Evolutionary conservation across 2,113 vertebrate genomes (phyloP).

Genomic region (Tenrec ecaudatus): DNA sequence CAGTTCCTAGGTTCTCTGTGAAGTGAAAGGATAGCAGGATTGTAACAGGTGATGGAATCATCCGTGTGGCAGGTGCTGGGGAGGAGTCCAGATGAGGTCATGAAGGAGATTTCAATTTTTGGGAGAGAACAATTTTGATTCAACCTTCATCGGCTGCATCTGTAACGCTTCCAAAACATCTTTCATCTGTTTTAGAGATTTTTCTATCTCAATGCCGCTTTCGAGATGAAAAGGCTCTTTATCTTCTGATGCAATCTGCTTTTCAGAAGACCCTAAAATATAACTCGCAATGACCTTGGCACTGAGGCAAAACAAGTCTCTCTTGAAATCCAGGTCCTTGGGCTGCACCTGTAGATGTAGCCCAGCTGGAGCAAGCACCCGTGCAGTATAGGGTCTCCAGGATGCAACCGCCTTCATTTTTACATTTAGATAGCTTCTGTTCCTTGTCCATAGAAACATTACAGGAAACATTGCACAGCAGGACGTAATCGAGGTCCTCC

Average conservation of each 20-base stretch:
- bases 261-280: slow-evolving; percentile 84
- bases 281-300: slow-evolving; percentile 87
- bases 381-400: no score
- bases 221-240: slow-evolving; percentile 86
- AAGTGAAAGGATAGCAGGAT: background rate
- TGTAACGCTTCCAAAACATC: slow-evolving; percentile 71
- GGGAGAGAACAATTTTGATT: slow-evolving; percentile 56
- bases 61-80: background rate
- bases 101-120: background rate
- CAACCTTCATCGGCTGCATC: slow-evolving; percentile 62
- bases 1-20: background rate
- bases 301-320: slow-evolving; percentile 86
- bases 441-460: slow-evolving; percentile 84
- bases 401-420: slow-evolving; percentile 86
- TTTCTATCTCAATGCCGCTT: slow-evolving; percentile 82
- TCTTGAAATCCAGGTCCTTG: slow-evolving; percentile 85
- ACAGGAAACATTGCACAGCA: slow-evolving; percentile 79
- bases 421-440: slow-evolving; percentile 82
- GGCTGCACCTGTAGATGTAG: no score
- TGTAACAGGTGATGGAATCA: background rate
- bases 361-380: no score
- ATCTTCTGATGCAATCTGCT: slow-evolving; percentile 77
- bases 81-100: background rate
- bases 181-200: slow-evolving; percentile 81
- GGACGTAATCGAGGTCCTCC: slow-evolving; percentile 80